Evolutionary conservation across 2,797 vertebrate species (phyloP), one percentile per base, ranked within the genome.

Genomic region (Epinephelus coioides): DNA sequence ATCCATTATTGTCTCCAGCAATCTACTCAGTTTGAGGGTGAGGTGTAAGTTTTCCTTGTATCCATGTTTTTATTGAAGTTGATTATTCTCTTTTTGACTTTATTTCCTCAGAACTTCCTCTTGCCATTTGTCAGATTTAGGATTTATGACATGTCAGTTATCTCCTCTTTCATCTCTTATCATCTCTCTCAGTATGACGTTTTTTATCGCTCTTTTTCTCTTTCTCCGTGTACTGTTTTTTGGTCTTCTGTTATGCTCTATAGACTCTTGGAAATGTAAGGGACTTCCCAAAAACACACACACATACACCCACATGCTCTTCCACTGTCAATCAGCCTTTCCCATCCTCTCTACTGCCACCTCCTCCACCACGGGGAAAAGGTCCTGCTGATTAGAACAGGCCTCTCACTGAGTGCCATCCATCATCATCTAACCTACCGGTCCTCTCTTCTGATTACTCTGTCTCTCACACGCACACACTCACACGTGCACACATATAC

Each of bases 381-480:
- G 92, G 91, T 93, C 94, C 90, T 86, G 87, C 86, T 92, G 93
- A 94, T 95, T 94, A 95, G 94, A 95, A 93, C 89, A 93, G 88
- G 92, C 84, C 82, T 87, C 92, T 93, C 86, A 78, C 83, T 90
- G 87, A 92, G 90, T 91, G 87, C 12, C 86, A 79, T 93, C 91
- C 86, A 91, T 94, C 94, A 92, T 93, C 91, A 85, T 90, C 86
- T 91, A 81, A 0, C 85, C 91, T 86, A 78, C 84, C 76, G 80
- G 68, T 81, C 88, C 85, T 90, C 10, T 81, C 83, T 87, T 90
- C 89, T 91, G 92, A 87, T 93, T 86, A 87, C 87, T 86, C 57
- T 17, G 6, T 86, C 74, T 53, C 64, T 68, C 73, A 19, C 65
- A 23, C 70, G 34, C 71, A 59, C 78, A 71, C 81, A 59, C 73